phyloP scores from a whole-genome alignment of 2,888 invertebrate species.

The Galerucella nymphaeae region DNA sequence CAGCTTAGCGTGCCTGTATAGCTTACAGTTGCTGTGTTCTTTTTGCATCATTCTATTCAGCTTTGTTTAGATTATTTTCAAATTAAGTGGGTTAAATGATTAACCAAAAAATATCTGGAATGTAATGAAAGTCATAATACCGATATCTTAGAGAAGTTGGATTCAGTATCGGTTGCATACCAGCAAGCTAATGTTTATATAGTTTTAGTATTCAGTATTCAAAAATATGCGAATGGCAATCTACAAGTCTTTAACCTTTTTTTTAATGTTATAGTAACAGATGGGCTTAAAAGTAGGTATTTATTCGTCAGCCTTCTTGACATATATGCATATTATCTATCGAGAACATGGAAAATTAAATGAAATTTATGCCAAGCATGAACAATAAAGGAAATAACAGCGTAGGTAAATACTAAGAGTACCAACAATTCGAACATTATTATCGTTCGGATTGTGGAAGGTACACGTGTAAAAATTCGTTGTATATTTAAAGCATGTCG shows the following conservation, averaged over 20 bases:
- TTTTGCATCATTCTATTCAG: no score
- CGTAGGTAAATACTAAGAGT: slow-evolving; percentile 16
- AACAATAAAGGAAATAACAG: slow-evolving; percentile 18
- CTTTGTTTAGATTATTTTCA: no score
- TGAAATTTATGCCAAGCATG: slow-evolving; percentile 21
- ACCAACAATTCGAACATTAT: slow-evolving; percentile 6
- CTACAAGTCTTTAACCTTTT: slow-evolving; percentile 5
- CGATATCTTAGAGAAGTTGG: no score
- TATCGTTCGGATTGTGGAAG: slow-evolving; percentile 28
- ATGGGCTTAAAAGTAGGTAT: not conserved
- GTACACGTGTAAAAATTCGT: slow-evolving; percentile 40
- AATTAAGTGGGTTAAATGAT: no score
- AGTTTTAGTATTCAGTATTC: no score
- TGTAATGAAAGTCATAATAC: no score
- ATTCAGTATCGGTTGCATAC: no score
- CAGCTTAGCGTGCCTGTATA: no score
- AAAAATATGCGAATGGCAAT: no score
- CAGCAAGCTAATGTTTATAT: no score
- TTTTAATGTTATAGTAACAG: not conserved
- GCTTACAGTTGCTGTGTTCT: no score
- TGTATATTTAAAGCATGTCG: slow-evolving; percentile 49
- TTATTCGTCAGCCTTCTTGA: slow-evolving; percentile 18
- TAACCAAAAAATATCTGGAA: no score
- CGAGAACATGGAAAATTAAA: slow-evolving; percentile 15
- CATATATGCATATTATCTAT: slow-evolving; percentile 22